These are phyloP conservation scores for Ischnura elegans DNA, from an alignment of 2,888 invertebrate species.

Conservation along the genomic window DNA sequence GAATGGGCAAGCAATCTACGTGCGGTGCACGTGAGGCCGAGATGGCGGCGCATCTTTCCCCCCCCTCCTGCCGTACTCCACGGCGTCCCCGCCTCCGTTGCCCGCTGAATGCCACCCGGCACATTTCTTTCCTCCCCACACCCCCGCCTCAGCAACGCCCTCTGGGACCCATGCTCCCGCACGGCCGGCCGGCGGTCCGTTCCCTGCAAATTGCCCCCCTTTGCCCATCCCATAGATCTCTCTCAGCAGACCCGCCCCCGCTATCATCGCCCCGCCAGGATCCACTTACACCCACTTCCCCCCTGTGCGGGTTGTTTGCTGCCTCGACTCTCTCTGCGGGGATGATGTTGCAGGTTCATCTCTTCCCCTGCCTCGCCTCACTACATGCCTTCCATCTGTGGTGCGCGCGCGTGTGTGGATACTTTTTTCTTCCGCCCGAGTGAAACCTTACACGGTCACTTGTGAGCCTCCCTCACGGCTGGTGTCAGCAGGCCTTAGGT, in stretches of 20 bases:
- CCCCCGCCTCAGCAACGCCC: background rate
- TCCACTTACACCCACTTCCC: constrained; percentile 47
- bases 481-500: background rate
- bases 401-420: background rate
- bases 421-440: constrained; percentile 2
- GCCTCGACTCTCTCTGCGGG: constrained; percentile 26
- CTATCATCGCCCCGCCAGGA: constrained; percentile 4
- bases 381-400: constrained; percentile 26
- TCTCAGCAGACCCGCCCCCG: background rate
- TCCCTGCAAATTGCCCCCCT: background rate
- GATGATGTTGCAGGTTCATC: constrained; percentile 66
- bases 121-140: constrained; percentile 9
- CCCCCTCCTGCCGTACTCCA: background rate
- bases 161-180: background rate
- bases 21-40: too few species aligned
- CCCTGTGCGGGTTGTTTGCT: constrained; percentile 47
- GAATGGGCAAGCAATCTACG: too few species aligned
- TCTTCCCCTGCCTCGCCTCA: background rate
- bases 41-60: background rate
- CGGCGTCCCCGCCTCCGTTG: background rate
- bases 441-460: background rate
- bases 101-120: background rate
- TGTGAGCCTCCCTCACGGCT: background rate
- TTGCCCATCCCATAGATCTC: background rate
- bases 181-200: background rate